These are phyloP conservation scores for Drosophila macrospina DNA, from an alignment of 2,888 invertebrate species.

Conservation along the genomic window DNA sequence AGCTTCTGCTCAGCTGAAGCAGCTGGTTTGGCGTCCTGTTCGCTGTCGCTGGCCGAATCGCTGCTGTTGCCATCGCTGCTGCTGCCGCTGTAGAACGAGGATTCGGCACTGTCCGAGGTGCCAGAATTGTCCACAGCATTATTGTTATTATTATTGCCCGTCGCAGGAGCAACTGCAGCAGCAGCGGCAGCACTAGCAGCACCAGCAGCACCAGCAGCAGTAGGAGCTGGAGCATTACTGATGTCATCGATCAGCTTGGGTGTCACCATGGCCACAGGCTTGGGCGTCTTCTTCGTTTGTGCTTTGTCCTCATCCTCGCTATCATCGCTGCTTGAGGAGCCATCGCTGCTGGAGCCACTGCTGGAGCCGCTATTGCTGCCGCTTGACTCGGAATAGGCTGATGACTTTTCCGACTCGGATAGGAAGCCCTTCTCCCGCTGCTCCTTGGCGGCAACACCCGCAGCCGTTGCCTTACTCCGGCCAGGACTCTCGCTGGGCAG, in stretches of 20 bases:
- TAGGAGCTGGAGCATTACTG: conserved; percentile 12
- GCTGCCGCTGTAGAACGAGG: conserved; percentile 72
- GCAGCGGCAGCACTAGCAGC: conserved; percentile 6
- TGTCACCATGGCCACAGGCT: conserved; percentile 12
- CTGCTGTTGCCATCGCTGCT: conserved; percentile 52
- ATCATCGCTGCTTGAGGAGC: conserved; percentile 43
- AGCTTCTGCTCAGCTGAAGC: conserved; percentile 30
- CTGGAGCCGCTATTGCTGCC: conserved; percentile 55
- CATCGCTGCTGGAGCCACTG: conserved; percentile 54
- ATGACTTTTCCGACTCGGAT: conserved; percentile 84
- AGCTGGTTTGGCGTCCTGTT: conserved; percentile 6
- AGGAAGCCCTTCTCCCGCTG: conserved; percentile 88
- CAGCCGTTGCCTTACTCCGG: conserved; percentile 28
- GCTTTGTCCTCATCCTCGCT: conserved; percentile 22
- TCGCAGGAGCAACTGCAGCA: neutral
- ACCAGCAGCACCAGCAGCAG: neutral
- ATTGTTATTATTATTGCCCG: conserved; percentile 44
- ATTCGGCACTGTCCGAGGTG: conserved; percentile 80
- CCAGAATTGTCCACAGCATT: conserved; percentile 60
- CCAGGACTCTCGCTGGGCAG: conserved; percentile 78
- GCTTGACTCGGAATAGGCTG: conserved; percentile 80
- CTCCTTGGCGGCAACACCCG: conserved; percentile 16
- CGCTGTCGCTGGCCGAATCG: conserved; percentile 6
- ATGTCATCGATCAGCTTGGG: conserved; percentile 39
- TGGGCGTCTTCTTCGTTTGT: conserved; percentile 32